A percentile compares a stretch with the other conserved stretches of the same genome.
These are phyloP conservation scores for Lasioglossum pauxillum DNA, from an alignment of 2,888 invertebrate species.

Conservation along the genomic window DNA sequence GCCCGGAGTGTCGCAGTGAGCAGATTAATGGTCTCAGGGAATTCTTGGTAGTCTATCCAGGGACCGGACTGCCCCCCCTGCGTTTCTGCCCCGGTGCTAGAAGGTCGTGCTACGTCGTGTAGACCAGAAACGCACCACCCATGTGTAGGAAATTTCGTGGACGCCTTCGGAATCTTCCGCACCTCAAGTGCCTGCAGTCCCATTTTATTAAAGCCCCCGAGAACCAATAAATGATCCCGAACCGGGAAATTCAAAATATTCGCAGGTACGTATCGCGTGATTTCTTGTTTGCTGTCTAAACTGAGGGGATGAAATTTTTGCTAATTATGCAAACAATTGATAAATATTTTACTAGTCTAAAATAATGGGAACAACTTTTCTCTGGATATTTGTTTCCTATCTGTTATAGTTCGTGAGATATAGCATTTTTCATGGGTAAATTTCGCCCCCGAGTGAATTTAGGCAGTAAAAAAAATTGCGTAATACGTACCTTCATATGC, in stretches of 20 bases:
- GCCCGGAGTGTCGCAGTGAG: conserved; percentile 79
- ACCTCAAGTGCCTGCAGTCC: background rate
- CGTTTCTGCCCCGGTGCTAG: conserved; percentile 42
- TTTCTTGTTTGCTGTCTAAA: no score
- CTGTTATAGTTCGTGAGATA: no score
- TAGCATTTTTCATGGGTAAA: background rate
- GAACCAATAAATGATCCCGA: background rate
- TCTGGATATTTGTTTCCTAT: no score
- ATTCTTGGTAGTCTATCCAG: conserved; percentile 80
- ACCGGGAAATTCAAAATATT: no score
- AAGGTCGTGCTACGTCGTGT: conserved; percentile 67
- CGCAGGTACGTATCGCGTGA: no score
- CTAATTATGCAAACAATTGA: background rate
- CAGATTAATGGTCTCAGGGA: conserved; percentile 83
- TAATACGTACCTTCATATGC: no score
- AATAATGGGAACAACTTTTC: no score
- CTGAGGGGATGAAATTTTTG: background rate
- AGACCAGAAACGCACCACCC: conserved; percentile 64
- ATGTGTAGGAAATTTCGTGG: conserved; percentile 56
- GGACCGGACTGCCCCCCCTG: conserved; percentile 51
- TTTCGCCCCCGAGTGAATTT: no score
- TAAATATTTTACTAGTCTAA: background rate
- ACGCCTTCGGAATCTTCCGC: background rate
- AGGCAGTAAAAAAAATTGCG: no score
- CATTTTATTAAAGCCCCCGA: background rate